Base-by-base conservation (phyloP, 1,140 invertebrate genomes). In the Thaumatotibia leucotreta region DNA sequence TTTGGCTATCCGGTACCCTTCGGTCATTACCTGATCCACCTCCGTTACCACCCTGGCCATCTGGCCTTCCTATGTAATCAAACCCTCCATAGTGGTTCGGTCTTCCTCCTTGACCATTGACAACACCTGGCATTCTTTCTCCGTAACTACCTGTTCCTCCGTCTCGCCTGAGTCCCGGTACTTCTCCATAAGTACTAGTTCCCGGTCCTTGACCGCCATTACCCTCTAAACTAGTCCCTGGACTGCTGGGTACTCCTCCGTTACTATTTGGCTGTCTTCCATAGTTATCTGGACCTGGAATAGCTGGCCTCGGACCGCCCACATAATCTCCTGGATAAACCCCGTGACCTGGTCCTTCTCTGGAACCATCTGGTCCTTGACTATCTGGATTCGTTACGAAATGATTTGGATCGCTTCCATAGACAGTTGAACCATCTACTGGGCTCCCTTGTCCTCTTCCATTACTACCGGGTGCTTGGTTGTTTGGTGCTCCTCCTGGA, bases 1-100 rank as follows among this genome's bases (percentile, higher is more conserved):
- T n/a, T 6, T 20, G 20, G 9, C 14, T 20, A 17, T 20, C 24
- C 4, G 52, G 52, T 63, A 45, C 65, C 27, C 78, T 80, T 63
- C 70, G 73, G 24, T 74, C 70, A 14, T 14, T 2, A 11, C 63
- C 49, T 11, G 49, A 14, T 17, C 50, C 64, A 22, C 45, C 62
- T 32, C 58, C 64, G 24, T 39, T 3, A 14, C 45, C 63, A 22
- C 64, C 45, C 52, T n/a, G 22, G 8, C 8, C 23, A 65, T 50
- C 49, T 11, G 62, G 35, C 6, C 9, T 31, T 17, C 24, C 24
- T 9, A 24, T 29, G 3, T 32, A 10, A 4, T 24, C 29, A 23
- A 5, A 23, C 61, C 45, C 31, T 32, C 35, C 32, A 20, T n/a
- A 11, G 31, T n/a, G 6, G 11, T n/a, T n/a, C 1, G 52, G 52